Percentiles rank a stretch among this genome's conserved stretches.
These are phyloP conservation scores for Falco novaeseelandiae DNA, from an alignment of 2,797 vertebrate genomes.

Conservation along the genomic window DNA sequence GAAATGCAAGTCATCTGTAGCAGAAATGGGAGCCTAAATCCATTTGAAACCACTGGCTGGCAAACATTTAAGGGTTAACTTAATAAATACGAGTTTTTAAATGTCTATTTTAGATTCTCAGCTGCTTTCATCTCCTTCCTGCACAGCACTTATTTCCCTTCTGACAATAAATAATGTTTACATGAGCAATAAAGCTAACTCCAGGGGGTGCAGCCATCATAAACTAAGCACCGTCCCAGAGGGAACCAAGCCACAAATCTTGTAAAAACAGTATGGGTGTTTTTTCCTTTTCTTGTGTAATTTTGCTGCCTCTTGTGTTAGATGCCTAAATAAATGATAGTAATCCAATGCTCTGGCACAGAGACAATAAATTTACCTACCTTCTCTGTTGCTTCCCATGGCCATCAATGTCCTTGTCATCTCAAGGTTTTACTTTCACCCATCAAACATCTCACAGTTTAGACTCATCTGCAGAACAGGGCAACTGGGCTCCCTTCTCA, in stretches of 20 bases:
- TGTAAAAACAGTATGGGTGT: background rate
- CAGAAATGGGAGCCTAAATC: background rate
- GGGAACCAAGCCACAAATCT: background rate
- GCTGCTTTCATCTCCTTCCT: constrained; percentile 32
- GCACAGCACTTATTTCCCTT: background rate
- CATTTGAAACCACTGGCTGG: background rate
- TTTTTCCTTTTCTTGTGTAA: constrained; percentile 1
- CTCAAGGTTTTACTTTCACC: background rate
- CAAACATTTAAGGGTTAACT: constrained; percentile 12
- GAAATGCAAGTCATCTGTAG: background rate
- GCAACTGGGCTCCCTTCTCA: background rate
- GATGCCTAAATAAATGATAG: background rate
- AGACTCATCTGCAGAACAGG: background rate
- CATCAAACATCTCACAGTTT: background rate
- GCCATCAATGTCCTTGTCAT: background rate
- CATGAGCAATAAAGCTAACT: constrained; percentile 21
- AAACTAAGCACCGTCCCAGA: background rate
- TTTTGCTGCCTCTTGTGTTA: background rate
- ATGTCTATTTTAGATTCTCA: background rate
- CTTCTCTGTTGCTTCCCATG: background rate
- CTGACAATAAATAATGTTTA: constrained; percentile 27
- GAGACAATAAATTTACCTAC: background rate
- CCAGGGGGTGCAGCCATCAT: background rate
- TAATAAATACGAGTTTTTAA: background rate
- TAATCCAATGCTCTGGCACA: background rate